These are phyloP conservation scores for Neelides sp. DNA, from an alignment of 1,140 invertebrate genomes.

Conservation along the genomic window DNA sequence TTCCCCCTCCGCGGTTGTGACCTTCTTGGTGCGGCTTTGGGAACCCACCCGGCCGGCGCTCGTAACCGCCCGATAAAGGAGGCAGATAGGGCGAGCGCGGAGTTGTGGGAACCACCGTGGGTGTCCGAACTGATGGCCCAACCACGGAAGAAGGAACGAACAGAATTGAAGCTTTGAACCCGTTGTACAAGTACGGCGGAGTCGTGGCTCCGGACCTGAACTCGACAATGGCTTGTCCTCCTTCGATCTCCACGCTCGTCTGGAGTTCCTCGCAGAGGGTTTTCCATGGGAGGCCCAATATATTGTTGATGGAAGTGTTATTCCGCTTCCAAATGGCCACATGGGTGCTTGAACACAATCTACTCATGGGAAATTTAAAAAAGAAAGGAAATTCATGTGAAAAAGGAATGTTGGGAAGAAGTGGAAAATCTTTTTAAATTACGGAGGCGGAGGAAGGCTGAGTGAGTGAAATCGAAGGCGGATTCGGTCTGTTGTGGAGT, in stretches of 20 bases:
- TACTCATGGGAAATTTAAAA: neutral
- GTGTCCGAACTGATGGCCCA: neutral
- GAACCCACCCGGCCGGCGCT: neutral
- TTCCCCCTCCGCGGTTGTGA: constrained; percentile 1
- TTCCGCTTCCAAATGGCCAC: constrained; percentile 28
- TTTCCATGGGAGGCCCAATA: constrained; percentile 24
- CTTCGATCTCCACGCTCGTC: constrained; percentile 22
- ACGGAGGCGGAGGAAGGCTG: constrained; percentile 27
- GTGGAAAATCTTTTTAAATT: constrained; percentile 3
- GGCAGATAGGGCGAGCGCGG: neutral
- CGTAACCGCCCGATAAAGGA: neutral
- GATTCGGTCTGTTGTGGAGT: constrained; percentile 37
- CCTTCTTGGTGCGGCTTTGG: no score
- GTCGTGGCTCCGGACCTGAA: constrained; percentile 25
- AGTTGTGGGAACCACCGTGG: neutral
- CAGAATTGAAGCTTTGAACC: constrained; percentile 29
- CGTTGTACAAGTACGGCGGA: constrained; percentile 26
- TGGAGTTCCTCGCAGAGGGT: constrained; percentile 20
- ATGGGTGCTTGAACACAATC: constrained; percentile 28
- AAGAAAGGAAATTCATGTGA: neutral
- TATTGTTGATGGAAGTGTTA: constrained; percentile 6
- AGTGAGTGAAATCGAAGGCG: constrained; percentile 22
- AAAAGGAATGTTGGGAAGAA: neutral
- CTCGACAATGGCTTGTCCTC: constrained; percentile 25
- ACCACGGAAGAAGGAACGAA: constrained; percentile 12